Evolutionary conservation across 2,888 invertebrate species (phyloP), one percentile per base, ranked within the genome.

Genomic region (Tetragonisca angustula): DNA sequence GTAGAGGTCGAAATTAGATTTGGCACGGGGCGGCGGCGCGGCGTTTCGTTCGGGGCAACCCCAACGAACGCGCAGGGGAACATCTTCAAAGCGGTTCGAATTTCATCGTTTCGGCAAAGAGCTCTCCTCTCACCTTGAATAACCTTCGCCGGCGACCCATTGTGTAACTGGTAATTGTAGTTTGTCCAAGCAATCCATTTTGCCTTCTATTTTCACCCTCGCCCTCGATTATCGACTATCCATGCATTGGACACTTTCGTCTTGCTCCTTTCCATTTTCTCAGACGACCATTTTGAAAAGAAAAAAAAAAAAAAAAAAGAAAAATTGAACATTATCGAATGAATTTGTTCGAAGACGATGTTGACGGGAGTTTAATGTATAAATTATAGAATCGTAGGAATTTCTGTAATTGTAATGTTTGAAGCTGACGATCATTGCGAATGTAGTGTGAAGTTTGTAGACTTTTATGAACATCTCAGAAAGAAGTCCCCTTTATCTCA

Each of bases 1-100:
- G 87, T 77, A 83, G 87, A 87, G 87, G 83, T 87, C 80, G 87
- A 79, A 87, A 87, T 87, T 87, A 87, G 87, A 87, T 87, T 87
- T 87, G 82, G 43, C 67, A 73, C 73, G 69, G 75, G 76, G n/a
- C n/a, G n/a, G 27, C 27, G 27, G 27, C 27, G 61, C 21, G 43
- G 62, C 65, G 61, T 69, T 69, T 76, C 72, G 62, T 27, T 73
- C 73, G 62, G 73, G 69, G 36, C 70, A 67, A 75, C 76, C 78
- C 77, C 62, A 56, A 56, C 61, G 54, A 61, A 61, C 56, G 54
- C 59, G 27, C 49, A 59, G 43, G 76, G 70, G 67, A 73, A 70
- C 77, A 76, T 82, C 85, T 83, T 87, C 87, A 81, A 83, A 87
- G 87, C 70, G 70, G 81, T 65, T 87, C 80, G 83, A 87, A 81